These are phyloP conservation scores for Poecilia wingei DNA, from an alignment of 2,797 vertebrate genomes.

Conservation along the genomic window DNA sequence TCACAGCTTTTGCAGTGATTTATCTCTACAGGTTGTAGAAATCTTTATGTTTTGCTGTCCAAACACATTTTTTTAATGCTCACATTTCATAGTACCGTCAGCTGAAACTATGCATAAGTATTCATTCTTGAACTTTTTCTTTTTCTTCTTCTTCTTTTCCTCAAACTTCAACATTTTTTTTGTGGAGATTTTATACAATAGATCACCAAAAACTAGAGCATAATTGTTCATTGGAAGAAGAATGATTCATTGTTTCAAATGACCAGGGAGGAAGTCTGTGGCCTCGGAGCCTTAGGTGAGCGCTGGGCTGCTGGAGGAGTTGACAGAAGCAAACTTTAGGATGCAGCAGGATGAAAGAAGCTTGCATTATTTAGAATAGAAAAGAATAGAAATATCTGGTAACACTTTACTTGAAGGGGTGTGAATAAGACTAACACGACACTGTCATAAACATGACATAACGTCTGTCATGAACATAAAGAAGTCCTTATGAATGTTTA, in stretches of 20 bases:
- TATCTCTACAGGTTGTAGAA: background rate
- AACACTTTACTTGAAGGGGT: no score
- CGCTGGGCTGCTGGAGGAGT: background rate
- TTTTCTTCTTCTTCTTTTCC: background rate
- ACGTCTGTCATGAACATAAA: no score
- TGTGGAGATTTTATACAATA: background rate
- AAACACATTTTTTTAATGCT: background rate
- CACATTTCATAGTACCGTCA: background rate
- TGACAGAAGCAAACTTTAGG: background rate
- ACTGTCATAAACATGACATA: no score
- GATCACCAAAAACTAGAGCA: background rate
- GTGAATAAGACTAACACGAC: no score
- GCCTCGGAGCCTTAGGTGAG: background rate
- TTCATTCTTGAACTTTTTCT: background rate
- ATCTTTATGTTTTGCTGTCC: background rate
- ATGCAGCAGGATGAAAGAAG: background rate
- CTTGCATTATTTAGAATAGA: background rate
- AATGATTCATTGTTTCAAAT: background rate
- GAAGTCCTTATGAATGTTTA: no score
- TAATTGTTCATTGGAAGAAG: background rate
- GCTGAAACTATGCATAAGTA: background rate
- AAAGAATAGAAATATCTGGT: no score
- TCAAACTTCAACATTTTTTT: background rate
- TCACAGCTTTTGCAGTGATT: slow-evolving; percentile 2
- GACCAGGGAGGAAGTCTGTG: background rate